These are phyloP conservation scores for Tridacna gigas DNA, from an alignment of 2,888 invertebrate species.

Conservation along the genomic window DNA sequence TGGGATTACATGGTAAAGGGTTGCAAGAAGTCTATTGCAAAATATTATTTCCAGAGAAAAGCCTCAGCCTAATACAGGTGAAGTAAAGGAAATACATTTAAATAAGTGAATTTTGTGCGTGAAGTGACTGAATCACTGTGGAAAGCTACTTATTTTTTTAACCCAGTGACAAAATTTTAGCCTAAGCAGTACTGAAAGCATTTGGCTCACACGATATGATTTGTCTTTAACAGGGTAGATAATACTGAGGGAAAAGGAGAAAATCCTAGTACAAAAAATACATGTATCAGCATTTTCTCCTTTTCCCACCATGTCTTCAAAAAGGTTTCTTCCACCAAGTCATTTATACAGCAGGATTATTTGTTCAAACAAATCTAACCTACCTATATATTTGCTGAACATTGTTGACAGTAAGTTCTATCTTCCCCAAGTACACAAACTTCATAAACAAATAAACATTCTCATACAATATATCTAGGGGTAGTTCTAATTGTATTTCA, in stretches of 20 bases:
- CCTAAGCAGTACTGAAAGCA: no score
- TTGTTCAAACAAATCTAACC: background rate
- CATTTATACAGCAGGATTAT: no score
- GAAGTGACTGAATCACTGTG: no score
- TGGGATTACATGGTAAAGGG: no score
- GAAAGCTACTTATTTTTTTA: no score
- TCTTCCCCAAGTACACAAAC: constrained; percentile 69
- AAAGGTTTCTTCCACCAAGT: no score
- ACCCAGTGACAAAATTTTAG: no score
- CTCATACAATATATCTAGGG: constrained; percentile 60
- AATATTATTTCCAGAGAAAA: background rate
- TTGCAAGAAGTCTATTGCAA: background rate
- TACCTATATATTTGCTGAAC: constrained; percentile 69
- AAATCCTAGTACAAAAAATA: background rate
- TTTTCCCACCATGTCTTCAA: background rate
- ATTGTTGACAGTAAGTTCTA: constrained; percentile 65
- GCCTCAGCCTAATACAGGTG: background rate
- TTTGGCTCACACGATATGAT: background rate
- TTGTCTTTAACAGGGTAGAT: background rate
- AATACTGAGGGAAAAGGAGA: background rate
- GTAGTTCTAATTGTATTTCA: constrained; percentile 58
- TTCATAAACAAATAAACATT: constrained; percentile 65
- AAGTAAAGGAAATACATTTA: no score
- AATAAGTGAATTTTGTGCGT: no score
- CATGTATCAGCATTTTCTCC: background rate